Evolutionary conservation across 2,797 vertebrate genomes (phyloP), one percentile per base, ranked within the genome.

Genomic region (Carcharodon carcharias): DNA sequence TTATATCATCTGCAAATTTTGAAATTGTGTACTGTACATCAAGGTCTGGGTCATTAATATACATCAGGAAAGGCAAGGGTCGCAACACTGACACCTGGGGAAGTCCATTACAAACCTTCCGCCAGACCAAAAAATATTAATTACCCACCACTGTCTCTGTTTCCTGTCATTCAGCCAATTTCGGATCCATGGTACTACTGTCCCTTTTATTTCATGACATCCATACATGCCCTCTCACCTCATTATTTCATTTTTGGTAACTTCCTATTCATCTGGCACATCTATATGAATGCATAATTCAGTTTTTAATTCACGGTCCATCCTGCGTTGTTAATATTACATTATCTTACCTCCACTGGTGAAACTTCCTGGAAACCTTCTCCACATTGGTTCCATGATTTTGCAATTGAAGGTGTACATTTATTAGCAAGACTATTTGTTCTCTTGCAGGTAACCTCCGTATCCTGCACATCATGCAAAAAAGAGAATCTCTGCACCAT

Each of bases 321-420:
- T 56, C 1, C 31, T 18, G 4, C 21, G 5, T n/a, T 58, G 54
- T 14, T 16, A 92, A n/a, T 61, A 18, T 56, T 77, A 96, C 23
- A 77, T 58, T 12, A 91, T 96, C 96, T 97, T 97, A 98, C 97
- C 97, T 97, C 96, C 87, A 96, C 92, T 58, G 45, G 7, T 82
- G 97, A 96, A 94, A 96, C 96, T 95, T 97, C 97, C 96, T 97
- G 85, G 96, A 99, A 99, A 96, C 98, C 98, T 96, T 99, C 98
- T 8, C 99, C 98, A 97, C 98, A 98, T 92, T 97, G 98, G 96
- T 98, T 97, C 99, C 99, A 99, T 0, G 98, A 98, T 96, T 96
- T 98, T 65, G 97, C 97, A 95, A 98, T 97, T 0, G 97, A 98
- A 96, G 96, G 18, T 35, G 97, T 95, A 96, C 97, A 97, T 65